phyloP scores from a whole-genome alignment of 2,797 vertebrate genomes.

The Phataginus tricuspis region DNA sequence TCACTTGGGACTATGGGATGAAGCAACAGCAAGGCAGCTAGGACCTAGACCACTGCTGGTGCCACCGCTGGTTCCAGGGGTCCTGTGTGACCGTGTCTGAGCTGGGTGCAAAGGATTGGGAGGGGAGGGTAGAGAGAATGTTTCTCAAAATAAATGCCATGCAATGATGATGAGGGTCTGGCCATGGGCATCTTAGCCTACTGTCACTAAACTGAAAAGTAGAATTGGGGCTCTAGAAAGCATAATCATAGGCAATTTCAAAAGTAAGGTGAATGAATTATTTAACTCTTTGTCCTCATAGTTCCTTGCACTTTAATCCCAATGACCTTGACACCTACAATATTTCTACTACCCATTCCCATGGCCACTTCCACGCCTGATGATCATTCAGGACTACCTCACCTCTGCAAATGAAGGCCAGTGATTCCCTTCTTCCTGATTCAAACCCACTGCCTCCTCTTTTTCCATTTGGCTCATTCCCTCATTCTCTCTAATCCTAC shows the following conservation, averaged over 20 bases:
- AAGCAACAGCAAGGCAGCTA: neutral
- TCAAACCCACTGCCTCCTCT: neutral
- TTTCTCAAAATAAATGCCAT: neutral
- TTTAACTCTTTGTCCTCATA: neutral
- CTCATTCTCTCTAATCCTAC: neutral
- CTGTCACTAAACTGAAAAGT: neutral
- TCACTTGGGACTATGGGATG: neutral
- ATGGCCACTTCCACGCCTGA: neutral
- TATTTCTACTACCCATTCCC: neutral
- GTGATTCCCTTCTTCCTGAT: neutral
- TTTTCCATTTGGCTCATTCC: neutral
- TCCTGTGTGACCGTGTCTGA: neutral
- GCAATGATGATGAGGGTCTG: neutral
- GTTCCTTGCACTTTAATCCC: neutral
- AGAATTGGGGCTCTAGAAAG: neutral
- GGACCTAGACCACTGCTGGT: neutral
- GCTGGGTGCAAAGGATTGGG: neutral
- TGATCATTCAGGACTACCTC: neutral
- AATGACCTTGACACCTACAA: neutral
- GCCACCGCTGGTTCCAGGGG: neutral
- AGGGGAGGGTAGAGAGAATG: neutral
- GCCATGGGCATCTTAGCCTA: neutral
- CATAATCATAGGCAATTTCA: neutral
- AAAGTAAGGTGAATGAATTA: neutral
- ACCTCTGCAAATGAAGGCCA: neutral